Base-by-base conservation (phyloP, 2,113 vertebrate genomes). In the Coptodon rendalli region DNA sequence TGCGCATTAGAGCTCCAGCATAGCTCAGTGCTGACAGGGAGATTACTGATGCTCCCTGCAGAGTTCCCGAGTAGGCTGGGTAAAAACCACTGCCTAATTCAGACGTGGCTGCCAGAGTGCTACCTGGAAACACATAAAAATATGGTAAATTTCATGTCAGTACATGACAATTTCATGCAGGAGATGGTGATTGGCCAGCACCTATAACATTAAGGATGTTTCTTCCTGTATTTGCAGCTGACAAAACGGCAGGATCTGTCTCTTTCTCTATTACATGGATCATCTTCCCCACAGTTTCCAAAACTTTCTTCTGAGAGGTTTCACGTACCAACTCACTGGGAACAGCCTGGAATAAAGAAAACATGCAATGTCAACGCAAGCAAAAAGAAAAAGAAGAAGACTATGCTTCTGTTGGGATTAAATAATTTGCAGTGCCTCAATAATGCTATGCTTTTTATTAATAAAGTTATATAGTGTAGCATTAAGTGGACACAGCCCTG, bases 181-280 rank as follows among this genome's bases (percentile, higher is more conserved):
- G 6, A 78, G 31, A 68, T 3, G 9, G 43, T 22, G 57, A 17
- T 13, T n/a, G 57, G 3, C 6, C 19, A 16, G 52, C 93, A 97
- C 97, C 96, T 89, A 97, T 88, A 52, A 97, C 81, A 50, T 73
- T 89, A 9, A 97, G 94, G 80, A 97, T 93, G 88, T 95, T 96
- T 24, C 85, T 92, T 61, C 95, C 96, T 1, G 93, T 92, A 31
- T 95, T 93, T 19, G 90, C 66, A 7, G 92, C 89, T 48, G 92
- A 82, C 61, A 81, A 57, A 27, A 91, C 89, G 16, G 89, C 93
- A 40, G 87, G 83, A 85, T 82, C 85, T 2, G 34, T 92, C 86
- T 96, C 87, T 43, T 92, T 89, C 45, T 94, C 84, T 27, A 97
- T 92, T 4, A 97, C 86, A 17, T 87, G 71, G 85, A 97, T 96